These are phyloP conservation scores for Petrosia ficiformis DNA, from an alignment of 37 sponge, comb jelly and placozoan species.

Conservation along the genomic window DNA sequence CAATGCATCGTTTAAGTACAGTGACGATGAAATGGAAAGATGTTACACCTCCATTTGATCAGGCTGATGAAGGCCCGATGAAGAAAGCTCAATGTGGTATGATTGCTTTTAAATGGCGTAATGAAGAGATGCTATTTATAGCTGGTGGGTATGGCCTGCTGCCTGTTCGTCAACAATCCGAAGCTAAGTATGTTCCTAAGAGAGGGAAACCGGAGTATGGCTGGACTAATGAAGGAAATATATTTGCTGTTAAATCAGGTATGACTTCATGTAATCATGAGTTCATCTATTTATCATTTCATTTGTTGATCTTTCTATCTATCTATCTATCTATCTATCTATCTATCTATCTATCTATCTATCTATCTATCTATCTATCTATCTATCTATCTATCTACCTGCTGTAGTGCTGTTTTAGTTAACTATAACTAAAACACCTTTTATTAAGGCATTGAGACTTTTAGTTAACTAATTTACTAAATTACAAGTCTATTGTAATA, in stretches of 20 bases:
- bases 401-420: too few species aligned
- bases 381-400: too few species aligned
- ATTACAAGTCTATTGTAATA: too few species aligned
- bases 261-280: slow-evolving; percentile 7
- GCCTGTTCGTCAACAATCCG: background rate
- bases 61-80: slow-evolving; percentile 11
- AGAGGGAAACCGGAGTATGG: slow-evolving; percentile 14
- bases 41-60: background rate
- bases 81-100: slow-evolving; percentile 63
- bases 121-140: slow-evolving; percentile 30
- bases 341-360: too few species aligned
- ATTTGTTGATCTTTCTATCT: too few species aligned
- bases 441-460: too few species aligned
- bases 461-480: too few species aligned
- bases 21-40: slow-evolving; percentile 29
- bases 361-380: too few species aligned
- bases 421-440: too few species aligned
- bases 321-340: too few species aligned
- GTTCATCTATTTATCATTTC: background rate
- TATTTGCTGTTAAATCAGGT: slow-evolving; percentile 30
- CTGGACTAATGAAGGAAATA: slow-evolving; percentile 58
- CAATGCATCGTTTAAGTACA: slow-evolving; percentile 25
- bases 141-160: slow-evolving; percentile 54
- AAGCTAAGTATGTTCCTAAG: background rate
- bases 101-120: slow-evolving; percentile 10